Percentiles rank a stretch among this genome's conserved stretches.
These are phyloP conservation scores for Spheniscus humboldti DNA, from an alignment of 2,797 vertebrate species.

Conservation along the genomic window DNA sequence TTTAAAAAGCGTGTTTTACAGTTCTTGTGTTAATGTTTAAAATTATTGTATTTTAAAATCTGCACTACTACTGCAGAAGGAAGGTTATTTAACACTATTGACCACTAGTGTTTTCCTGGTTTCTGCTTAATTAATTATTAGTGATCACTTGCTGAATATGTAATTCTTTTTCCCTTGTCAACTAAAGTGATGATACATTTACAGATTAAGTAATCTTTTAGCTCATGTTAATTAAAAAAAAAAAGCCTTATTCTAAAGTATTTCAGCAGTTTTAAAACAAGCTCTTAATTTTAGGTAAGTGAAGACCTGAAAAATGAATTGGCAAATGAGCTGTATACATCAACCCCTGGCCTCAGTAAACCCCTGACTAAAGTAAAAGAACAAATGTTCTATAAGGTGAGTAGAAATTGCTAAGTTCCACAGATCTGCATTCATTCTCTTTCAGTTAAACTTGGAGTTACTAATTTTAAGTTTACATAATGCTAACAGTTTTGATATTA, in stretches of 20 bases:
- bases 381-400: conserved; percentile 89
- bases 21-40: not conserved
- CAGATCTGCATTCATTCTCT: not conserved
- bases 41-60: not conserved
- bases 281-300: conserved; percentile 77
- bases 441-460: not conserved
- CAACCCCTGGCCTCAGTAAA: conserved; percentile 76
- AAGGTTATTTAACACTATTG: not conserved
- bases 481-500: not conserved
- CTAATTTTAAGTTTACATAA: not conserved
- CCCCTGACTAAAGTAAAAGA: conserved; percentile 62
- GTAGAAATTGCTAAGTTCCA: not conserved
- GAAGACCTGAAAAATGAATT: conserved; percentile 76
- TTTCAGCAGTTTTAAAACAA: not conserved
- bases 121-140: not conserved
- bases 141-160: not conserved
- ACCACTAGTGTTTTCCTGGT: not conserved
- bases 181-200: not conserved
- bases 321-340: conserved; percentile 76
- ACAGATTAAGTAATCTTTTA: not conserved
- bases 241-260: not conserved
- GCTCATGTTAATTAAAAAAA: not conserved
- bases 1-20: not conserved
- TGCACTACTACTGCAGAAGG: not conserved
- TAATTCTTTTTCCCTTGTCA: not conserved